Evolutionary conservation across 2,797 vertebrate species (phyloP).

Genomic region (Hipposideros larvatus): DNA sequence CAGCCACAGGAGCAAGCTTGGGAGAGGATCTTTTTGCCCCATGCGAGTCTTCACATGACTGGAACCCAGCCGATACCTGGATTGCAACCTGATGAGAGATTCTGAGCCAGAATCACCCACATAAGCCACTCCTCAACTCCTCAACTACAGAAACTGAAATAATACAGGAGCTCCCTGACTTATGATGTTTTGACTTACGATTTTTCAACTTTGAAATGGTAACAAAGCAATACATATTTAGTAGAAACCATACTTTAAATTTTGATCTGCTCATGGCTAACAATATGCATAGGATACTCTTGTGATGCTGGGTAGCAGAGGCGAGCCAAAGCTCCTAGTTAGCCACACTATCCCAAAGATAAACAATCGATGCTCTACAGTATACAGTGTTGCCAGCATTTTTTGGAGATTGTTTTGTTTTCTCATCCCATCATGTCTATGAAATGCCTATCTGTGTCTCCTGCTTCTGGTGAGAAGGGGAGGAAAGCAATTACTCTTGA

Average conservation of each 20-base stretch:
- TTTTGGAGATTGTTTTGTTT: background rate
- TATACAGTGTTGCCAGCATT: no score
- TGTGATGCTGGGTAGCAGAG: background rate
- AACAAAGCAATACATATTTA: background rate
- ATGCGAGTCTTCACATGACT: background rate
- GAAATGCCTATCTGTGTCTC: background rate
- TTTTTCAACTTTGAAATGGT: background rate
- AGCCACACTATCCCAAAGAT: background rate
- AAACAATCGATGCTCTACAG: background rate
- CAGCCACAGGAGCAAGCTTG: background rate
- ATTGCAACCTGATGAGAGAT: background rate
- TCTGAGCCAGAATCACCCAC: background rate
- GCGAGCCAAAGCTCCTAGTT: background rate
- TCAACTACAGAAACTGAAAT: background rate
- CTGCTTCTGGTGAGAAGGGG: background rate
- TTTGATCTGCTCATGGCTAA: background rate
- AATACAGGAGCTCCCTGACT: background rate
- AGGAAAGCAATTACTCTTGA: background rate
- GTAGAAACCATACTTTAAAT: background rate
- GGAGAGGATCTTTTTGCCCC: background rate
- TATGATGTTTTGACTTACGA: background rate
- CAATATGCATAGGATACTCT: background rate
- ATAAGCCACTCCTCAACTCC: background rate
- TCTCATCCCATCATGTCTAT: background rate
- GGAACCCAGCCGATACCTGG: background rate